phyloP scores from a whole-genome alignment of 2,113 vertebrate genomes.

The Charina bottae region DNA sequence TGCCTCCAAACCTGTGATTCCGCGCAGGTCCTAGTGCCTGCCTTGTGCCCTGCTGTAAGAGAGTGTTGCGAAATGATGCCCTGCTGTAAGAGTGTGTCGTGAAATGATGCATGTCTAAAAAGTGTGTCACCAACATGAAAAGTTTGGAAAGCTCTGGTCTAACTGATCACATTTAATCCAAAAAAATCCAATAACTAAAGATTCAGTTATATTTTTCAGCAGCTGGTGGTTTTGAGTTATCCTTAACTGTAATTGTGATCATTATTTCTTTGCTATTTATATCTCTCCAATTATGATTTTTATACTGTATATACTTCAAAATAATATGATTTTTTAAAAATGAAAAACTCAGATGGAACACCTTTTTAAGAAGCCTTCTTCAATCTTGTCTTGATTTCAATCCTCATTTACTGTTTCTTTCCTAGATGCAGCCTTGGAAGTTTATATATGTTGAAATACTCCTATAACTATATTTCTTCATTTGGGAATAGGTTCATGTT shows the following conservation, averaged over 20 bases:
- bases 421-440: neutral
- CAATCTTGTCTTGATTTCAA: neutral
- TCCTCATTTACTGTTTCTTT: neutral
- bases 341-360: neutral
- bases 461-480: neutral
- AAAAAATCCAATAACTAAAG: neutral
- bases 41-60: too few relatives aligned
- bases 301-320: neutral
- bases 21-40: too few relatives aligned
- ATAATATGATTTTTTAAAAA: neutral
- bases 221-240: neutral
- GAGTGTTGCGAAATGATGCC: too few relatives aligned
- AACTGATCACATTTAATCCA: constrained; percentile 22
- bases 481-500: neutral
- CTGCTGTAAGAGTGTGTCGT: too few relatives aligned
- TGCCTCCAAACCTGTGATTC: too few relatives aligned
- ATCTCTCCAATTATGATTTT: neutral
- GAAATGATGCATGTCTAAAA: too few relatives aligned
- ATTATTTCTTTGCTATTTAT: neutral
- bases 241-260: neutral
- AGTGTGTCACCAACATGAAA: too few relatives aligned
- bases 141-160: too few relatives aligned
- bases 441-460: neutral
- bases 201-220: neutral
- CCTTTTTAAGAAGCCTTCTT: neutral